Base-by-base conservation (phyloP, 2,113 vertebrate species). In the Columba janthina region DNA sequence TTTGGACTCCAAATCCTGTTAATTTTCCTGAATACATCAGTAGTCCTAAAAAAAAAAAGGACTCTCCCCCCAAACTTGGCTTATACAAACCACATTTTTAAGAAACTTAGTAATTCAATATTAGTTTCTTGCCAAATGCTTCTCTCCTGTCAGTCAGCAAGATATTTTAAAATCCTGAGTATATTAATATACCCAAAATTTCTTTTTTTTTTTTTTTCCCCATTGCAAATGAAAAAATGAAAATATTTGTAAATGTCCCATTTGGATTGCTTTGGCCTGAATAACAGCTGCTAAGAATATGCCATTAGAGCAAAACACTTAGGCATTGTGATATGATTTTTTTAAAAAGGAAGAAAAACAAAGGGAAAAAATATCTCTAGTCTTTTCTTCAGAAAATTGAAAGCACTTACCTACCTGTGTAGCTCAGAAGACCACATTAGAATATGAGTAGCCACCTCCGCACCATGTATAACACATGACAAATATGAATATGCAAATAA, bases 41-140 rank as follows among this genome's bases (percentile, higher is more conserved):
- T 6, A 69, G 2, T 1, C 7, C 10, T 36, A 51, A 76, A 9
- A 48, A 76, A 9, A 48, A 76, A 93, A 73, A 57, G 7, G 5
- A 29, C 8, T 50, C 8, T 2, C 71, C 4, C 22, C 2, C 3
- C 3, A 57, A 65, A 40, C 2, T 13, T 53, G 2, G 10, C 7
- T 58, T 51, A 10, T 11, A n/a, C 4, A 57, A 62, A 44, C 1
- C 17, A 25, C 7, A 11, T 20, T 64, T 75, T 73, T 46, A 28
- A 48, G 32, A 54, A 50, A 50, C 5, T 24, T 54, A 31, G 16
- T 26, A 60, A 57, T 2, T 1, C 14, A 66, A 0, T 73, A 12
- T 58, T 51, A 53, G 6, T 53, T 73, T 82, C 22, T 82, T 61
- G 13, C 8, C 12, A 80, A 67, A 72, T 15, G 4, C 80, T 85